Conservation (phyloP, 2,888 invertebrate species). For the Nemurella pictetii region DNA sequence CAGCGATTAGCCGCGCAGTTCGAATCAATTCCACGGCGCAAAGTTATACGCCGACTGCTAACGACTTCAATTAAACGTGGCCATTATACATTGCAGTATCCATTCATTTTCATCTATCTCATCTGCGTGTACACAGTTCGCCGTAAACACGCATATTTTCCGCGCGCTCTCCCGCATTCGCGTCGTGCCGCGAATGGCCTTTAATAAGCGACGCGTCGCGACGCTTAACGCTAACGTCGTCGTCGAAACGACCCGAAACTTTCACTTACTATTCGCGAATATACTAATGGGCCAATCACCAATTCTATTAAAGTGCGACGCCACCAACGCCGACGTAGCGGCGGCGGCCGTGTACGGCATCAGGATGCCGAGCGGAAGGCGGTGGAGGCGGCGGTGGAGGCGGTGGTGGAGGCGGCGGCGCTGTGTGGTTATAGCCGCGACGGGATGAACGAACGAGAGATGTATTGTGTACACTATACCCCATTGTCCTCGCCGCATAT, state of each 20-base stretch:
- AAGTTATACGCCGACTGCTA: neutral
- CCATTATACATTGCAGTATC: neutral
- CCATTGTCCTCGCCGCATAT: neutral
- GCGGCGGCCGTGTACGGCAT: too few relatives aligned
- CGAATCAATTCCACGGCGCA: neutral
- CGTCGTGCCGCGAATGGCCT: neutral
- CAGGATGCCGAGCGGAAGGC: neutral
- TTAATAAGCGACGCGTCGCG: neutral
- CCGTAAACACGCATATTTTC: neutral
- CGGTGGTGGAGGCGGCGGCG: neutral
- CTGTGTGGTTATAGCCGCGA: neutral
- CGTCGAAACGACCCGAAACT: neutral
- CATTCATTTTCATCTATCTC: neutral
- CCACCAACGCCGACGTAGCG: neutral
- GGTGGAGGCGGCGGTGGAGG: neutral
- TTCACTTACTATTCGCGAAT: neutral
- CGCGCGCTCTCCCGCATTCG: neutral
- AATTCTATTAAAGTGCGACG: neutral
- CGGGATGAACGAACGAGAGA: neutral
- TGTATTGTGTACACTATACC: neutral
- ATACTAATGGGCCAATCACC: slow-evolving; percentile 15
- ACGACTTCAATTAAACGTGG: neutral
- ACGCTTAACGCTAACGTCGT: neutral
- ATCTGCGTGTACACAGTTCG: neutral
- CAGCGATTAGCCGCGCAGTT: neutral